These are phyloP conservation scores for Callaeas wilsoni DNA, from an alignment of 2,113 vertebrate species.

Conservation along the genomic window DNA sequence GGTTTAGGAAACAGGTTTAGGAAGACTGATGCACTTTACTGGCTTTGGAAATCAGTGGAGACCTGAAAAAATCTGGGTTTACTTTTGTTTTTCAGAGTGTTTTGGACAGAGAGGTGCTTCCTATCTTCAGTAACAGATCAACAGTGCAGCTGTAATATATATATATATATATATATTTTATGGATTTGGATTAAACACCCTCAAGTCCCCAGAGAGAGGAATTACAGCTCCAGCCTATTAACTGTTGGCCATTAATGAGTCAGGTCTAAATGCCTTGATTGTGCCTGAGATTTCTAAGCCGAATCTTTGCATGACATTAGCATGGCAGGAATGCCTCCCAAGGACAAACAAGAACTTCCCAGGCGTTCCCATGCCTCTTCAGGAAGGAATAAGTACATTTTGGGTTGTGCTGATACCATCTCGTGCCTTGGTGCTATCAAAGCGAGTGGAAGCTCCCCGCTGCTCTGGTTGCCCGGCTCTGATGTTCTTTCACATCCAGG, in stretches of 20 bases:
- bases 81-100: background rate
- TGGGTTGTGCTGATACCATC: constrained; percentile 20
- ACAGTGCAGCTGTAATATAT: background rate
- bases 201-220: background rate
- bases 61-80: background rate
- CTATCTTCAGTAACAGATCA: background rate
- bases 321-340: background rate
- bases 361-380: background rate
- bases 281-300: background rate
- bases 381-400: background rate
- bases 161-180: background rate
- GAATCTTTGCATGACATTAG: background rate
- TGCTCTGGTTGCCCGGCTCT: background rate
- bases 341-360: background rate
- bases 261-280: background rate
- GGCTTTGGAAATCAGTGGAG: background rate
- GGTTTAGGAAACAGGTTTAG: background rate
- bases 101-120: background rate
- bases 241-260: background rate
- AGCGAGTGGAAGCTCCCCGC: background rate
- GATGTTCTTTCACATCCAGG: constrained; percentile 13
- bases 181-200: background rate
- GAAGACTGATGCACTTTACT: background rate
- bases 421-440: background rate
- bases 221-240: background rate